Conservation (phyloP, 2,113 vertebrate species). For the Morone chrysops region DNA sequence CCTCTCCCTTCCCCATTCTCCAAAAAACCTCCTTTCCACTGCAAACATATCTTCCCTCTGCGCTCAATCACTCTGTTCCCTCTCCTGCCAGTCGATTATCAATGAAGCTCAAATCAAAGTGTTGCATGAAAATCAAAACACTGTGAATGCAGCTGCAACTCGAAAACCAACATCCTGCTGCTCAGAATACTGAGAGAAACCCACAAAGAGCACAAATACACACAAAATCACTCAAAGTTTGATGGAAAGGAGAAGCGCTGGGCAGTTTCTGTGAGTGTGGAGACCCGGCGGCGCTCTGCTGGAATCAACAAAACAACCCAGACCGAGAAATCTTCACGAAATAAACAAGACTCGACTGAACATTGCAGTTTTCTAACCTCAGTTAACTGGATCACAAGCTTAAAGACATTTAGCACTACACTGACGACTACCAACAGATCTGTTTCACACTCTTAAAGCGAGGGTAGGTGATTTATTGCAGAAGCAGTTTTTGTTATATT, state of each 20-base stretch:
- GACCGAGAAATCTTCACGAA: not conserved
- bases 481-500: too few relatives aligned
- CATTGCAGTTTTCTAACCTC: too few relatives aligned
- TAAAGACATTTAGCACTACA: too few relatives aligned
- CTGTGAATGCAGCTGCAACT: conserved; percentile 3
- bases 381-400: too few relatives aligned
- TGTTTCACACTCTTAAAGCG: too few relatives aligned
- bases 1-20: not conserved
- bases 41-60: too few relatives aligned
- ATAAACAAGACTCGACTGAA: too few relatives aligned
- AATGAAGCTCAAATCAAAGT: conserved; percentile 14
- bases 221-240: not conserved
- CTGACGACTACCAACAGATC: too few relatives aligned
- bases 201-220: not conserved
- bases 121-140: not conserved
- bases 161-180: not conserved
- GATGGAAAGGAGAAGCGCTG: not conserved
- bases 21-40: not conserved
- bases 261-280: not conserved
- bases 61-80: not conserved
- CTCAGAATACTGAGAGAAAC: not conserved
- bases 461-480: too few relatives aligned
- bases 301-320: not conserved
- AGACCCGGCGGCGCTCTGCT: not conserved
- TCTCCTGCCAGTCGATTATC: not conserved